Evolutionary conservation across 2,113 vertebrate species (phyloP).

Genomic region (Ctenomys sociabilis): DNA sequence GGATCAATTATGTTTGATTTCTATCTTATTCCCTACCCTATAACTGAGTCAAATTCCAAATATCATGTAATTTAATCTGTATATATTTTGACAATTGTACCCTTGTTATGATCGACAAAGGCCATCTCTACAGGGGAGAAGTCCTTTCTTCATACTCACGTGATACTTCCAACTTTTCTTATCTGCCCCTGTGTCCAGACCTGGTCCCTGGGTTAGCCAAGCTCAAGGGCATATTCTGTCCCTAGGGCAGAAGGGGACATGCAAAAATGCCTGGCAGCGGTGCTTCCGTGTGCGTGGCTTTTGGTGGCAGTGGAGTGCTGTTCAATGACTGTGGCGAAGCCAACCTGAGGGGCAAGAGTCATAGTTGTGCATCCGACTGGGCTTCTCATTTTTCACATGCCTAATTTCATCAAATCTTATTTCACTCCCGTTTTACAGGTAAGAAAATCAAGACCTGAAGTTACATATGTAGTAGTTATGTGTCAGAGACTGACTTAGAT

Average conservation of each 20-base stretch:
- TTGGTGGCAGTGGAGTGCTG: neutral
- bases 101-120: conserved; percentile 1
- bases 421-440: conserved; percentile 29
- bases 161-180: neutral
- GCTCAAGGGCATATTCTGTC: neutral
- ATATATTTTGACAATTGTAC: neutral
- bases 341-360: neutral
- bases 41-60: conserved; percentile 1
- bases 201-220: neutral
- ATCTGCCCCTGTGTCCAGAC: neutral
- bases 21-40: neutral
- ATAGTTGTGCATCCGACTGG: neutral
- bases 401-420: neutral
- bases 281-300: neutral
- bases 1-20: neutral
- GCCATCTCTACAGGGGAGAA: neutral
- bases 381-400: neutral
- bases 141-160: neutral
- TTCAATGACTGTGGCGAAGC: neutral
- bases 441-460: conserved; percentile 12
- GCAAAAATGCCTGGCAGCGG: neutral
- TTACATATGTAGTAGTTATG: neutral
- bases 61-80: neutral
- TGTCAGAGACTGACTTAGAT: neutral
- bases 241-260: neutral